phyloP scores from a whole-genome alignment of 1,140 invertebrate species.

The Wiebesia pumilae region DNA sequence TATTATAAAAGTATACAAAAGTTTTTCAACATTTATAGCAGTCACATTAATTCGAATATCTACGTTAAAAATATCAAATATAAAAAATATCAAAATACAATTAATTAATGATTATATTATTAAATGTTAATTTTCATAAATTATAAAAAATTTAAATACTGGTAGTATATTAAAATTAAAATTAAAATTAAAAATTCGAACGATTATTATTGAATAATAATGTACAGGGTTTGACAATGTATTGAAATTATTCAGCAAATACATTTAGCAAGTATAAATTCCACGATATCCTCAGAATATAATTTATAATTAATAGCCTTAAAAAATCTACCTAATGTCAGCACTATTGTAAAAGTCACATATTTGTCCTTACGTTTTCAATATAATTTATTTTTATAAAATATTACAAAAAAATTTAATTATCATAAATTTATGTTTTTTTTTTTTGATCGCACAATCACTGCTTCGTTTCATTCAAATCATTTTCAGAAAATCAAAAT shows the following conservation, averaged over 20 bases:
- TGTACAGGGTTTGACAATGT: not conserved
- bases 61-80: too few relatives aligned
- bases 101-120: too few relatives aligned
- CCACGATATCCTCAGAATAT: not conserved
- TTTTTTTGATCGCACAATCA: not conserved
- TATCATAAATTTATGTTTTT: not conserved
- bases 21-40: too few relatives aligned
- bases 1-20: too few relatives aligned
- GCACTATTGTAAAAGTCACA: not conserved
- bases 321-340: not conserved
- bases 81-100: too few relatives aligned
- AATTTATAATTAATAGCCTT: not conserved
- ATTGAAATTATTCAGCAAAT: not conserved
- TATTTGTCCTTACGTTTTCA: not conserved
- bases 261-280: not conserved
- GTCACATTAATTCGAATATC: too few relatives aligned
- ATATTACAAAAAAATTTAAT: not conserved
- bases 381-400: not conserved
- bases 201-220: not conserved
- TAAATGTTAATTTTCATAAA: too few relatives aligned
- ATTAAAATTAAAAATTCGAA: not conserved
- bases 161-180: not conserved
- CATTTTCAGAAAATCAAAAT: not conserved
- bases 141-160: too few relatives aligned
- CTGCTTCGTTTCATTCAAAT: not conserved